Evolutionary conservation across 2,113 vertebrate genomes (phyloP), one percentile per base, ranked within the genome.

Genomic region (Percina caprodes): DNA sequence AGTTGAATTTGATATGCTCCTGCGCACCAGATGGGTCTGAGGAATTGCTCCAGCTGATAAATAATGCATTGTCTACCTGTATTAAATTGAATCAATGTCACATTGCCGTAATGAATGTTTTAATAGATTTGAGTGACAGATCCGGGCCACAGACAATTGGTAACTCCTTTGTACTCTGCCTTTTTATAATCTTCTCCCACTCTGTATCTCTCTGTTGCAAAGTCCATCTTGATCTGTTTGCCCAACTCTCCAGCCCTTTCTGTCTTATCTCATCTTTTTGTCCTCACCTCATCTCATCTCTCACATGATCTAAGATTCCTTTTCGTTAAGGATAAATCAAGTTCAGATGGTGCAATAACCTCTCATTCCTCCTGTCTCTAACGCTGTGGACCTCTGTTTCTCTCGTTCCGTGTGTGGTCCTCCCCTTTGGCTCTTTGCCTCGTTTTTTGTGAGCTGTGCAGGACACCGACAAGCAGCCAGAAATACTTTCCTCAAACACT

Each of bases 1-100:
- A 61, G 66, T 26, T 76, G 88, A 93, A 94, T 86, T 83, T 16
- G 88, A 91, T 93, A 86, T 56, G 89, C 80, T 70, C 88, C 79
- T 77, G 49, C 26, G 11, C 85, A 89, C 61, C 91, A 88, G 91
- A 87, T 90, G 89, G 84, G 73, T 88, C 81, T 33, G 80, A 84
- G 80, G 58, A 88, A 69, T 62, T 21, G 63, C 82, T 90, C 88
- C 89, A 90, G 83, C 54, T 87, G 63, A 87, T 94, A 74, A 93
- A 93, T 94, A 90, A 92, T 92, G 71, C 35, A 93, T 81, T 18
- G 19, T 79, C 77, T 89, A 87, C 89, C 88, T 90, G 89, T 89
- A 86, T 89, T 82, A 87, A 88, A 89, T 79, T 84, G 72, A 89
- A 89, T 85, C 16, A 79, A 89, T 89, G 82, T 61, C 83, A 80